Conservation (phyloP, 2,797 vertebrate genomes). For the Tragopan temminckii region DNA sequence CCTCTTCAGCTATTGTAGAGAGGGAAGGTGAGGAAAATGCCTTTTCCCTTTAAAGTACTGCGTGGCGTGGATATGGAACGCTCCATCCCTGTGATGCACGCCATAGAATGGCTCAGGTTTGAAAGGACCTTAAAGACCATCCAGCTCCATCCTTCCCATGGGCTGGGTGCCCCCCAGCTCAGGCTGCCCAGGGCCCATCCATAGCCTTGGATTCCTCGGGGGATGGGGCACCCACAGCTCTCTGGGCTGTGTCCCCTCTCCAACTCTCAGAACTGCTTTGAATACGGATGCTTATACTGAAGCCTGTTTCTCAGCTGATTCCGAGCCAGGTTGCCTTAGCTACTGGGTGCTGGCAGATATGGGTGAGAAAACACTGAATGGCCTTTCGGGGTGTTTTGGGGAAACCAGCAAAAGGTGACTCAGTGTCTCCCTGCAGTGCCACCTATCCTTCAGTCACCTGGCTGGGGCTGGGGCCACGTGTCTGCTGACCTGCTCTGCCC, state of each 20-base stretch:
- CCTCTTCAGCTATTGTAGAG: neutral
- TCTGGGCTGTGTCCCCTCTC: no score
- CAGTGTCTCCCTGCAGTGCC: neutral
- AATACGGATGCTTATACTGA: neutral
- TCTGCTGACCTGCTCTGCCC: neutral
- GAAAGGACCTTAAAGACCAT: no score
- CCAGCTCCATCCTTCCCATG: no score
- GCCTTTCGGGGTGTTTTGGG: neutral
- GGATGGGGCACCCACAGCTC: no score
- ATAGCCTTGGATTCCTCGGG: no score
- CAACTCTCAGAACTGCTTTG: neutral
- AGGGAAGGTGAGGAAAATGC: neutral
- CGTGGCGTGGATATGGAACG: neutral
- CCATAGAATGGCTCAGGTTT: no score
- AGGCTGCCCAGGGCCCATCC: no score
- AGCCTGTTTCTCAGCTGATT: neutral
- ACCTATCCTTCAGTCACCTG: neutral
- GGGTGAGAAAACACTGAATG: neutral
- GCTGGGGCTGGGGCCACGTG: neutral
- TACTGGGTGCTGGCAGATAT: neutral
- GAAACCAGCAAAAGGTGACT: neutral
- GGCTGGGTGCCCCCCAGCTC: no score
- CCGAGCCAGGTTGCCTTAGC: neutral
- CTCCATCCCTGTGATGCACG: neutral
- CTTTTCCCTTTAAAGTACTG: no score